Base-by-base conservation (phyloP, 2,113 vertebrate species). In the Alosa alosa region DNA sequence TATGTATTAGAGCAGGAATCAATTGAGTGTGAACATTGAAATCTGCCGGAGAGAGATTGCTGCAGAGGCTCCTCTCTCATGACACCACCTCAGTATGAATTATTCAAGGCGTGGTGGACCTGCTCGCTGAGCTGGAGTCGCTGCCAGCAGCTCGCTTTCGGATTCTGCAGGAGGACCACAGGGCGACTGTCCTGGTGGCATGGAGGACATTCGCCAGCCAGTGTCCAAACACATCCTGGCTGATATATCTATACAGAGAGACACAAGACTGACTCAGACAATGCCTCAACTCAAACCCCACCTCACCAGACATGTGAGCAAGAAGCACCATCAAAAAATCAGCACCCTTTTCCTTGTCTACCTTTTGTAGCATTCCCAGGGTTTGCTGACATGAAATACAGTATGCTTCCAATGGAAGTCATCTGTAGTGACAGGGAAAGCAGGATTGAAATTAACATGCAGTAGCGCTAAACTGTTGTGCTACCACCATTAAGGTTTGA, bases 11-110 rank as follows among this genome's bases (percentile, higher is more conserved):
- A 86, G 83, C 82, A 83, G 83, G 50, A 89, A 83, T 88, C 81
- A 92, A 87, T 89, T 88, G 87, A 87, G 87, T 86, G 88, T 87
- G 84, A 91, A 91, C 87, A 91, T 94, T 93, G 90, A 90, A 88
- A 91, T 91, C 88, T 91, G 87, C 84, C 88, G 87, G 82, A 87
- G 82, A 87, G 90, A 88, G 88, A 88, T 82, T 86, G 88, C 88
- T 86, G 84, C 90, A 88, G 88, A 83, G 86, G 82, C 87, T 84
- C 11, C 10, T 4, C 85, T 87, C 83, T 89, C 72, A 85, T 91
- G 90, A 91, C 85, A 86, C 86, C 84, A 39, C 72, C 84, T 86
- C 83, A 82, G 88, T 60, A 91, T 93, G 86, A 92, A 94, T 92
- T 91, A 92, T 92, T 93, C 88, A 91, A 86, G 89, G 86, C 85